Conservation (phyloP, 2,888 invertebrate species). For the Tachina grossa region DNA sequence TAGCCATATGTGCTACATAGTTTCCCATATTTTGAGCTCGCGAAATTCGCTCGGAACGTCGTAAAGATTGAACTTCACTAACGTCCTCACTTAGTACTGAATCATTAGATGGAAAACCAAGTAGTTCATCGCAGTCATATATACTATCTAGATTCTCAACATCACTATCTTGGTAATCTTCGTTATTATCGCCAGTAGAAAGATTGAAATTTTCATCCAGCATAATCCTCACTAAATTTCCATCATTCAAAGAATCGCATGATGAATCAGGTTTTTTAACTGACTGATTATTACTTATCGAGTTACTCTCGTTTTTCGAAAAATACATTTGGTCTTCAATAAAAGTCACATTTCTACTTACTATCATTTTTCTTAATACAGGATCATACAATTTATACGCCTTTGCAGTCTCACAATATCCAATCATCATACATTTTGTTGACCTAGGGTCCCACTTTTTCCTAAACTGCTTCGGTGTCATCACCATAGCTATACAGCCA, state of each 20-base stretch:
- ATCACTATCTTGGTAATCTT: background rate
- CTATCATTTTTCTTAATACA: constrained; percentile 3
- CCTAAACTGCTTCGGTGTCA: constrained; percentile 33
- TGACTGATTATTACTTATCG: background rate
- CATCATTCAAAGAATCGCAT: background rate
- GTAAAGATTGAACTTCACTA: background rate
- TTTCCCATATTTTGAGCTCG: constrained; percentile 5
- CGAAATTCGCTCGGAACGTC: constrained; percentile 18
- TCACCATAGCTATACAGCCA: constrained; percentile 44
- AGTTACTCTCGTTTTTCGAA: background rate
- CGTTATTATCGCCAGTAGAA: background rate
- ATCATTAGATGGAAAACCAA: constrained; percentile 10
- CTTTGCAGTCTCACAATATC: constrained; percentile 27
- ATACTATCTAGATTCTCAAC: background rate
- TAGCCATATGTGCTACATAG: background rate
- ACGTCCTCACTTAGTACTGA: background rate
- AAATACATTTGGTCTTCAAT: constrained; percentile 47
- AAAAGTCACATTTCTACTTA: constrained; percentile 42
- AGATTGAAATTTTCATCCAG: constrained; percentile 40
- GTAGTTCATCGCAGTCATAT: background rate
- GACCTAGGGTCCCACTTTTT: constrained; percentile 50
- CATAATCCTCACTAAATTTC: constrained; percentile 30
- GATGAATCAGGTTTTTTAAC: background rate
- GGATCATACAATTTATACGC: constrained; percentile 50
- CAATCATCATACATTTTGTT: constrained; percentile 40